A percentile compares a stretch with the other conserved stretches of the same genome.
Evolutionary conservation across 2,797 vertebrate genomes (phyloP).

Genomic region (Orestias chungarensis): DNA sequence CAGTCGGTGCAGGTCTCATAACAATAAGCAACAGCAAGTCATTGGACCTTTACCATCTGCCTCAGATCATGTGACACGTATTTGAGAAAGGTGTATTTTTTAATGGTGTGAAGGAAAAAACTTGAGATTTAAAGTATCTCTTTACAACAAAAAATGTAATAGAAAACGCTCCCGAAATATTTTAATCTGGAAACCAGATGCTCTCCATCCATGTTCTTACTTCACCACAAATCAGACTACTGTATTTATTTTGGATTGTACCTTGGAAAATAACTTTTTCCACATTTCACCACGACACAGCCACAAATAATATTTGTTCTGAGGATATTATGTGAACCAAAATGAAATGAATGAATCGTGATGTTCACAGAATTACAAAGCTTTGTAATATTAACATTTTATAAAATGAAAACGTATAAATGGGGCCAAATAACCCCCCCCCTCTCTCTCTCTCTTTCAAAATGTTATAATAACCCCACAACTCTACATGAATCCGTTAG

Average conservation of each 20-base stretch:
- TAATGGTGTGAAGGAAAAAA: not conserved
- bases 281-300: not conserved
- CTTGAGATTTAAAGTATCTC: not conserved
- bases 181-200: not conserved
- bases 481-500: too few species aligned
- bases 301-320: not conserved
- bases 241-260: not conserved
- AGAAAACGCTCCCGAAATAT: not conserved
- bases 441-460: too few species aligned
- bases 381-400: too few species aligned
- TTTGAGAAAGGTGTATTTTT: not conserved
- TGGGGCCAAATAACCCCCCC: too few species aligned
- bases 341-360: not conserved
- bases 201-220: not conserved
- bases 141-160: not conserved
- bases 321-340: not conserved
- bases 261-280: not conserved
- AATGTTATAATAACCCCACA: too few species aligned
- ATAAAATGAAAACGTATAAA: too few species aligned
- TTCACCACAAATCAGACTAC: not conserved
- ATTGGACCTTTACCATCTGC: conserved; percentile 39
- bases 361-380: too few species aligned
- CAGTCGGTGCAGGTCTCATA: conserved; percentile 22
- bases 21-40: conserved; percentile 21
- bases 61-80: conserved; percentile 14